Percentiles rank a stretch among this genome's conserved stretches.
Evolutionary conservation across 2,113 vertebrate genomes (phyloP).

Genomic region (Phaetusa simplex): DNA sequence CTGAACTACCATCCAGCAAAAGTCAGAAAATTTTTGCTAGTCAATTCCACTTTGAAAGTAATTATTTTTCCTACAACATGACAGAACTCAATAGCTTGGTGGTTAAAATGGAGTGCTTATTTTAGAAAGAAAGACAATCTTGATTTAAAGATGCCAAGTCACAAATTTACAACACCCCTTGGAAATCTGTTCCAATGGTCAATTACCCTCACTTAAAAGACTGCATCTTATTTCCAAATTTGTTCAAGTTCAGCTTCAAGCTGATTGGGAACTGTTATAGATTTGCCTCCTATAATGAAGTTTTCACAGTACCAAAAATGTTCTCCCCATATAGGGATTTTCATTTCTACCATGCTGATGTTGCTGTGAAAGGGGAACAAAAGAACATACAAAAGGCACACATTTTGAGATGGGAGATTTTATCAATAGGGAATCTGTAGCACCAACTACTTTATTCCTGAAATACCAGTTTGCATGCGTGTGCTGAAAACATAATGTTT

Average conservation of each 20-base stretch:
- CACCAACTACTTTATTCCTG: not conserved
- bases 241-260: not conserved
- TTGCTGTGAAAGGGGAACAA: not conserved
- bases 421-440: not conserved
- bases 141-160: not conserved
- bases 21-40: not conserved
- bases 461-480: fast-evolving
- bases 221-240: not conserved
- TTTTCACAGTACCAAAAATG: not conserved
- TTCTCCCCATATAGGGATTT: not conserved
- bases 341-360: not conserved
- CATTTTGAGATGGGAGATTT: not conserved
- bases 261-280: not conserved
- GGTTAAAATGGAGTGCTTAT: not conserved
- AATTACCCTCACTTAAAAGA: not conserved
- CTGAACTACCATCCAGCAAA: not conserved
- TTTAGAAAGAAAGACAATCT: not conserved
- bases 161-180: not conserved
- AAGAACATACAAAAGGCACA: not conserved
- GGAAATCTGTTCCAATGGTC: not conserved
- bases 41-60: not conserved
- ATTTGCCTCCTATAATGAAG: not conserved
- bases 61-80: not conserved
- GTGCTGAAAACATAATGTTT: not conserved
- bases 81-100: not conserved